phyloP scores from a whole-genome alignment of 2,113 vertebrate genomes.

The Caranx ignobilis region DNA sequence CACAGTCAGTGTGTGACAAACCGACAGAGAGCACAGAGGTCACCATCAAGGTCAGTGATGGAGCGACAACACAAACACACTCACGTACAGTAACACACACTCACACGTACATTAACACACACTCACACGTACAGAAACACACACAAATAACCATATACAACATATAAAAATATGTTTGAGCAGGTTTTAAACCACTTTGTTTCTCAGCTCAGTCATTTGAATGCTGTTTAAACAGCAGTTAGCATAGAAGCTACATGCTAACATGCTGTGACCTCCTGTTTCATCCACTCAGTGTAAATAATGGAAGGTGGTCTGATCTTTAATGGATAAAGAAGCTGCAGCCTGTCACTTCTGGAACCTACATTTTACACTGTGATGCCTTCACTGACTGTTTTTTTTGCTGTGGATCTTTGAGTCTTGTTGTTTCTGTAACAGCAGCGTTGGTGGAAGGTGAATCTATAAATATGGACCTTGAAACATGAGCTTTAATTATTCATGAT shows the following conservation, averaged over 20 bases:
- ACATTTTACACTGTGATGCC: neutral
- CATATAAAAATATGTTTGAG: neutral
- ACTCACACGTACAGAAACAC: no score
- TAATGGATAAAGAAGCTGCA: neutral
- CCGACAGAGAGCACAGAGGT: conserved; percentile 79
- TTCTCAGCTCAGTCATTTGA: neutral
- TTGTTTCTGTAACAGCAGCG: neutral
- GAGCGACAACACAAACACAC: neutral
- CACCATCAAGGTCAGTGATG: conserved; percentile 79
- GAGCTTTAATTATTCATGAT: conserved; percentile 66
- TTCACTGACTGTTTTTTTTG: neutral
- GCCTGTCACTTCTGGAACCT: neutral
- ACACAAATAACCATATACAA: no score
- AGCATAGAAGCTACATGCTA: neutral
- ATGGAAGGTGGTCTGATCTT: conserved; percentile 1
- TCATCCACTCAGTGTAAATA: neutral
- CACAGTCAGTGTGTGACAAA: conserved; percentile 76
- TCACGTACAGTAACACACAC: no score
- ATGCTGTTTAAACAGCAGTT: neutral
- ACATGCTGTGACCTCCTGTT: neutral
- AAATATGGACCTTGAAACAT: conserved; percentile 46
- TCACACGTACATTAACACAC: no score
- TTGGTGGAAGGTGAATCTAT: conserved; percentile 57
- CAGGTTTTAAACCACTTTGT: neutral
- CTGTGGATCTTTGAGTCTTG: neutral